Evolutionary conservation across 1,140 invertebrate genomes (phyloP).

Genomic region (Tetramorium alpestre): DNA sequence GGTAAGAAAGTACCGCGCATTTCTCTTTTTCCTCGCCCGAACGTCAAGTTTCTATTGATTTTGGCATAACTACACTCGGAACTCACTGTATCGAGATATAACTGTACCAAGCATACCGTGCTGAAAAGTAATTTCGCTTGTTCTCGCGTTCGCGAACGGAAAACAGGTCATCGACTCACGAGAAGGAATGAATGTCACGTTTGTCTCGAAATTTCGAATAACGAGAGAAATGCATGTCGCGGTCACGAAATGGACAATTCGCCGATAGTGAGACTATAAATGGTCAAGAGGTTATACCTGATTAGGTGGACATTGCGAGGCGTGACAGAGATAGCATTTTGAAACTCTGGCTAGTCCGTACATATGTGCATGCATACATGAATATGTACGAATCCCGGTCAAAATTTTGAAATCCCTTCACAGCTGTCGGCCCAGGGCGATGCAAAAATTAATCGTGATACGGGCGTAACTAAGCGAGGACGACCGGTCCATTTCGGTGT

Average conservation of each 20-base stretch:
- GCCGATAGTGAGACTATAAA: conserved; percentile 32
- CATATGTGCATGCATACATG: neutral
- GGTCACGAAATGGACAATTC: neutral
- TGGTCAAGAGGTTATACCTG: conserved; percentile 29
- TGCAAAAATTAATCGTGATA: conserved; percentile 34
- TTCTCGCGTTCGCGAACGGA: conserved; percentile 16
- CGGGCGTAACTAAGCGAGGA: conserved; percentile 6
- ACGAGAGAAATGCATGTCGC: conserved; percentile 21
- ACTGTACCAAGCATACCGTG: neutral
- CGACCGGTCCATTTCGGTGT: neutral
- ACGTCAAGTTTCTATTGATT: conserved; percentile 32
- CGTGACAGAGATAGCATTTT: neutral
- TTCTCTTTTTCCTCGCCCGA: conserved; percentile 11
- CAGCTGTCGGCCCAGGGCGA: conserved; percentile 18
- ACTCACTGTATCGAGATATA: neutral
- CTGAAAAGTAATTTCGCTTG: conserved; percentile 10
- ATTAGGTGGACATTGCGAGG: conserved; percentile 43
- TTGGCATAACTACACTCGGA: conserved; percentile 27
- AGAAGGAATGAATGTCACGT: conserved; percentile 2
- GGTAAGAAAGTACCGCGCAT: conserved; percentile 28
- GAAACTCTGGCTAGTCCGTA: neutral
- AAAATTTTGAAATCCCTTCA: conserved; percentile 35
- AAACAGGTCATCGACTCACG: neutral
- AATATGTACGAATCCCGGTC: conserved; percentile 7
- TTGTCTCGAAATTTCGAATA: conserved; percentile 30